phyloP scores from a whole-genome alignment of 2,888 invertebrate genomes.

The Mycalesis mineus region DNA sequence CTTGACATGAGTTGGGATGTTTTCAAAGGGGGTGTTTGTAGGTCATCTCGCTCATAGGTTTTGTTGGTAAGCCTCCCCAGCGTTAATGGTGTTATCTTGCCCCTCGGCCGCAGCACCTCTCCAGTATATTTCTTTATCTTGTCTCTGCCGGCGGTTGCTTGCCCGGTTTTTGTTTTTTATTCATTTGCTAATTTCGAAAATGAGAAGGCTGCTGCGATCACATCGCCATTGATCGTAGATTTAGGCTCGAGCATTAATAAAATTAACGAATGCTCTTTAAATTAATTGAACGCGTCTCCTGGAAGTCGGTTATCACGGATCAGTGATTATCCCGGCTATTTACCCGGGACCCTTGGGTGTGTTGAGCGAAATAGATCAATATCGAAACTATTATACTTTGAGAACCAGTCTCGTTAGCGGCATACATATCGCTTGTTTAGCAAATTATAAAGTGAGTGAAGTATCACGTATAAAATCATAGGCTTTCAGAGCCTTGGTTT shows the following conservation, averaged over 20 bases:
- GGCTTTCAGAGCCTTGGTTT: no score
- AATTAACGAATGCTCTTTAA: slow-evolving; percentile 74
- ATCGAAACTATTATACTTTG: slow-evolving; percentile 16
- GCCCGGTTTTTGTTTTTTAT: slow-evolving; percentile 63
- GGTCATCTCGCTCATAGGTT: slow-evolving; percentile 62
- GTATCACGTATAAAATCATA: no score
- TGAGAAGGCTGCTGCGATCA: slow-evolving; percentile 71
- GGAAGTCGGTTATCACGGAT: slow-evolving; percentile 64
- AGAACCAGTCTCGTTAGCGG: slow-evolving; percentile 10
- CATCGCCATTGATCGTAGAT: slow-evolving; percentile 71
- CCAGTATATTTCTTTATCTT: slow-evolving; percentile 77
- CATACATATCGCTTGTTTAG: not conserved
- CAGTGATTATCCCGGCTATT: slow-evolving; percentile 51
- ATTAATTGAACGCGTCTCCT: slow-evolving; percentile 69
- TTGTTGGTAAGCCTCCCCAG: slow-evolving; percentile 65
- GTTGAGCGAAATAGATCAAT: slow-evolving; percentile 24
- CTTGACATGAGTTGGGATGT: slow-evolving; percentile 10
- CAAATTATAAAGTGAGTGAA: not conserved
- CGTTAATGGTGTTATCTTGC: slow-evolving; percentile 77
- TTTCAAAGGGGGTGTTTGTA: slow-evolving; percentile 32
- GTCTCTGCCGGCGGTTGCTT: slow-evolving; percentile 67
- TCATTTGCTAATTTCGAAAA: slow-evolving; percentile 78
- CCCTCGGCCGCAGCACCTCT: slow-evolving; percentile 76
- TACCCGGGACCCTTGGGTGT: slow-evolving; percentile 31
- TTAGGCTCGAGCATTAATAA: slow-evolving; percentile 71